A percentile compares a stretch with the other conserved stretches of the same genome.
Evolutionary conservation across 1,140 invertebrate genomes (phyloP).

Genomic region (Drosophila chauvacae): DNA sequence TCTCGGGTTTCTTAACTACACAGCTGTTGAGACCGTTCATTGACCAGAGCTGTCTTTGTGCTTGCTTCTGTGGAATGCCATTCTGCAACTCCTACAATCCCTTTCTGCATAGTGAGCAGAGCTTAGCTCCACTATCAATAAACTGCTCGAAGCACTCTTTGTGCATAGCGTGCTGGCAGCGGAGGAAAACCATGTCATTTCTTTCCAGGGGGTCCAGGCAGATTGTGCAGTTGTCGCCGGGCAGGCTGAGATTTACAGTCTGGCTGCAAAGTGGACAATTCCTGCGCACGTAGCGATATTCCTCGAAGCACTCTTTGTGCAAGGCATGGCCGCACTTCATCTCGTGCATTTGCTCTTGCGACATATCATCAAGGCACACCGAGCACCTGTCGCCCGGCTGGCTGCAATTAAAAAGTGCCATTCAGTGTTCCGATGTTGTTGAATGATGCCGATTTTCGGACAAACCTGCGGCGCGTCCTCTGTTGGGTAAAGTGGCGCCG

Average conservation of each 20-base stretch:
- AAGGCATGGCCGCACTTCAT: slow-evolving; percentile 60
- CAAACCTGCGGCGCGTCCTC: slow-evolving; percentile 13
- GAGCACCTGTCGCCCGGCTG: slow-evolving; percentile 46
- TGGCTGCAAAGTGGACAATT: slow-evolving; percentile 47
- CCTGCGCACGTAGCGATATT: slow-evolving; percentile 1
- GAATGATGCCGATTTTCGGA: too few relatives aligned
- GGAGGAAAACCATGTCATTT: slow-evolving; percentile 17
- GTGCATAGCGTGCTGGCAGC: slow-evolving; percentile 58
- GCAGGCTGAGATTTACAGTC: not conserved
- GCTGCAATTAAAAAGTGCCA: slow-evolving; percentile 16
- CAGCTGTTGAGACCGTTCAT: not conserved
- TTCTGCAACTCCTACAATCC: not conserved
- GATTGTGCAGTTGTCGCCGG: slow-evolving; percentile 45
- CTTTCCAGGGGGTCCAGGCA: slow-evolving; percentile 31
- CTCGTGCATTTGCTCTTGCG: not conserved
- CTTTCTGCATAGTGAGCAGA: slow-evolving; percentile 41
- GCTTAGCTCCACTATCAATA: not conserved
- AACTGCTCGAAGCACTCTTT: slow-evolving; percentile 11
- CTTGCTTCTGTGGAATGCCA: too few relatives aligned
- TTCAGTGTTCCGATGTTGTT: not conserved
- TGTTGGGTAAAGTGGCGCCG: slow-evolving; percentile 1
- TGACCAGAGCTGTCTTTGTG: not conserved
- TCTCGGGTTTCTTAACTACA: not conserved
- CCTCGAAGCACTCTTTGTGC: slow-evolving; percentile 39
- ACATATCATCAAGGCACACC: slow-evolving; percentile 27